These are phyloP conservation scores for Chelonoidis abingdonii DNA, from an alignment of 2,113 vertebrate species.

Conservation along the genomic window DNA sequence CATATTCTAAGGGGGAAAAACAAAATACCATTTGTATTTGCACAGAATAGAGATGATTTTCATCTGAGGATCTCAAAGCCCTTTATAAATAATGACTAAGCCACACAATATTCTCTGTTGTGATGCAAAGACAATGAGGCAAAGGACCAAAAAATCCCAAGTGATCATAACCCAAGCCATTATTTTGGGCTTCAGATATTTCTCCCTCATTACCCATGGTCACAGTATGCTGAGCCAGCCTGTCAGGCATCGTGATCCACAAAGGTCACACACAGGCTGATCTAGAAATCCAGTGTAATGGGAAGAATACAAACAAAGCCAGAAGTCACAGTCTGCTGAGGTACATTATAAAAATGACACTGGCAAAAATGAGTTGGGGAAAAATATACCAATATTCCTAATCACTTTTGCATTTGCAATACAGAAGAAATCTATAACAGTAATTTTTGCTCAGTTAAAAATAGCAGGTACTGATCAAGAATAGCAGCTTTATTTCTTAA, in stretches of 20 bases:
- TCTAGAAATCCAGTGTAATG: background rate
- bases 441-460: background rate
- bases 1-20: background rate
- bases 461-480: background rate
- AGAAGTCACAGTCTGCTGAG: background rate
- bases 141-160: background rate
- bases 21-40: background rate
- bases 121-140: fast-evolving
- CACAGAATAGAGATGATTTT: background rate
- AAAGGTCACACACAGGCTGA: fast-evolving
- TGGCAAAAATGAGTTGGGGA: background rate
- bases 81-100: background rate
- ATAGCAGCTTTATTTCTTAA: fast-evolving
- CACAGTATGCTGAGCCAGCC: fast-evolving
- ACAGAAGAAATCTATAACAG: background rate
- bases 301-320: background rate
- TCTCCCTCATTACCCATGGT: fast-evolving
- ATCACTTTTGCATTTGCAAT: background rate
- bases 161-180: background rate
- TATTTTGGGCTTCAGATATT: fast-evolving
- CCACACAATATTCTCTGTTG: fast-evolving
- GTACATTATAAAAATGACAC: background rate
- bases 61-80: background rate
- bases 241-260: fast-evolving
- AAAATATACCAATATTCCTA: background rate